Percentiles rank a stretch among this genome's conserved stretches.
Conservation (phyloP, 2,797 vertebrate genomes). For the Spea hammondii region DNA sequence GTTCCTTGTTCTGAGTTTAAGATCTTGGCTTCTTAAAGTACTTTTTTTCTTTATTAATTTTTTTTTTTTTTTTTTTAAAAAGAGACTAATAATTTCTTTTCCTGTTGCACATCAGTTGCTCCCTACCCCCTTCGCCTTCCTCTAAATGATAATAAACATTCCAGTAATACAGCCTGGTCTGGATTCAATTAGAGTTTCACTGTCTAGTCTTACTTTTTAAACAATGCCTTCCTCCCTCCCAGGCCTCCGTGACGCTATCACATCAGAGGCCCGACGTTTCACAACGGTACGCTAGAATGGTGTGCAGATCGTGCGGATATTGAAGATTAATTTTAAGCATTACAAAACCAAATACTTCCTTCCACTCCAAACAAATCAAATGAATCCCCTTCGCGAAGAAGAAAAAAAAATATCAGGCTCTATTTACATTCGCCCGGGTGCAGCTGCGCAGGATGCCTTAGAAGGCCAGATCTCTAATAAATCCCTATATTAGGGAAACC, state of each 20-base stretch:
- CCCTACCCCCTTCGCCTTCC: conserved; percentile 22
- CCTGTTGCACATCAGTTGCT: conserved; percentile 16
- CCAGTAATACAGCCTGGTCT: conserved; percentile 44
- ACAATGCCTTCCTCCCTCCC: conserved; percentile 63
- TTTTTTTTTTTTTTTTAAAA: neutral
- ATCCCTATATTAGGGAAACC: conserved; percentile 83
- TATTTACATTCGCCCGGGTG: conserved; percentile 80
- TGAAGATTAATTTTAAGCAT: conserved; percentile 65
- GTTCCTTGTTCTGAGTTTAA: neutral
- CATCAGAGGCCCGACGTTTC: conserved; percentile 61
- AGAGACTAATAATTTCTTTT: conserved; percentile 18
- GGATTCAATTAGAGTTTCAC: conserved; percentile 52
- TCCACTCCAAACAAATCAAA: conserved; percentile 80
- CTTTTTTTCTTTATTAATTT: too few relatives aligned
- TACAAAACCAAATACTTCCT: conserved; percentile 68
- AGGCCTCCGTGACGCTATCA: conserved; percentile 62
- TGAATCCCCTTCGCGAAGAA: conserved; percentile 74
- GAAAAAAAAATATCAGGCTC: conserved; percentile 71
- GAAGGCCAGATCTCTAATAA: conserved; percentile 80
- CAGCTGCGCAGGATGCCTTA: conserved; percentile 82
- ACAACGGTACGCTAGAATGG: conserved; percentile 64
- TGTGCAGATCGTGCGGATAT: conserved; percentile 63
- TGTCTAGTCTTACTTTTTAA: conserved; percentile 58
- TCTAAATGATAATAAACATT: conserved; percentile 50
- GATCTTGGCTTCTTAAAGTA: neutral